These are phyloP conservation scores for Vanessa tameamea DNA, from an alignment of 1,140 invertebrate species.

Conservation along the genomic window DNA sequence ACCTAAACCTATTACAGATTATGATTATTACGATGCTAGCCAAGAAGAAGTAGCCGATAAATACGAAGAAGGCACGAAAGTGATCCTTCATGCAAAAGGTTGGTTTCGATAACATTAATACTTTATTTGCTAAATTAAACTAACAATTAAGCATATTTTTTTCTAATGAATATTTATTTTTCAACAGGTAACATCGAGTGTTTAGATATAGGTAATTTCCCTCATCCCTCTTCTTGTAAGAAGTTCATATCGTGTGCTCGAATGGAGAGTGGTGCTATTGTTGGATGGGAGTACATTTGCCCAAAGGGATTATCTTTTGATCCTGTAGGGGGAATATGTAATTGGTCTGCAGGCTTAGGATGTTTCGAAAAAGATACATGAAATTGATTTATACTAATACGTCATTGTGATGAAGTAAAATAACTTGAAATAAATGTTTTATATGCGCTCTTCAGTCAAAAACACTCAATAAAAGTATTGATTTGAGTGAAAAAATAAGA, in stretches of 20 bases:
- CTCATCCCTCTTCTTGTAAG: constrained; percentile 92
- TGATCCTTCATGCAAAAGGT: constrained; percentile 81
- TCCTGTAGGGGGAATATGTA: constrained; percentile 93
- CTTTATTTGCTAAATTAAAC: no score
- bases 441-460: background rate
- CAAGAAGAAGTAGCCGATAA: constrained; percentile 81
- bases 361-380: constrained; percentile 82
- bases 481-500: no score
- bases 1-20: constrained; percentile 79
- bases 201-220: constrained; percentile 92
- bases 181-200: constrained; percentile 86
- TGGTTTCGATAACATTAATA: constrained; percentile 22
- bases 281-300: constrained; percentile 93
- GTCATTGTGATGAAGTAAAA: background rate
- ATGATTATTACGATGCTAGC: constrained; percentile 86
- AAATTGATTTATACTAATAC: constrained; percentile 16
- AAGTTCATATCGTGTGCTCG: constrained; percentile 94
- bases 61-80: constrained; percentile 81
- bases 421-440: background rate
- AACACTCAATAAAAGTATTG: background rate
- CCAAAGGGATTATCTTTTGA: constrained; percentile 91
- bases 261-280: constrained; percentile 87
- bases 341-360: constrained; percentile 90
- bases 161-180: background rate
- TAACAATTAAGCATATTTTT: background rate